Conservation (phyloP, 92 coral and sea anemone genomes). For the Epizoanthus stellaris region DNA sequence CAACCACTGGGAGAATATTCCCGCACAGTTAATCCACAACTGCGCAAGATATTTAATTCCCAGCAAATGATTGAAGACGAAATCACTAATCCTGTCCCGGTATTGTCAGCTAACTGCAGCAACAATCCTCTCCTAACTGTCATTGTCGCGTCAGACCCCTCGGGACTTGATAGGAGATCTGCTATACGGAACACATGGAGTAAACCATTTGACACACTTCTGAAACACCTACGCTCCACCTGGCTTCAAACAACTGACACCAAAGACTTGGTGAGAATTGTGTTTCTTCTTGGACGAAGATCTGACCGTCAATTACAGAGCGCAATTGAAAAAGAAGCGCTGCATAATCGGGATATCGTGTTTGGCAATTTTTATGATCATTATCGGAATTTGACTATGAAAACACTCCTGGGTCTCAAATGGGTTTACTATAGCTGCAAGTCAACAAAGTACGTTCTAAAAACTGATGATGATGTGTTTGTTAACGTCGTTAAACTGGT, state of each 20-base stretch:
- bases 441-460: not conserved
- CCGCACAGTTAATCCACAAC: not conserved
- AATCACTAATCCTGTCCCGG: not conserved
- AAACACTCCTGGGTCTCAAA: conserved; percentile 2
- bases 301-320: not conserved
- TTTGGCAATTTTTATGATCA: conserved; percentile 3
- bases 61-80: not conserved
- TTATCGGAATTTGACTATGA: conserved; percentile 4
- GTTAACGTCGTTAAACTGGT: not conserved
- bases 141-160: not conserved
- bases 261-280: not conserved
- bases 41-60: too few relatives aligned
- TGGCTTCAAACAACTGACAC: not conserved
- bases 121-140: not conserved
- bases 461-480: conserved; percentile 13
- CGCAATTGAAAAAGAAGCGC: not conserved
- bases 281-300: not conserved
- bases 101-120: not conserved
- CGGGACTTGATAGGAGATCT: not conserved
- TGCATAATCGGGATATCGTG: not conserved
- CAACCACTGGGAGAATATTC: not conserved
- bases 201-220: not conserved
- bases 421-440: conserved; percentile 10
- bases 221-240: not conserved
- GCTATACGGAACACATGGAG: conserved; percentile 8